phyloP scores from a whole-genome alignment of 2,797 vertebrate species.

The Alfaro cultratus region DNA sequence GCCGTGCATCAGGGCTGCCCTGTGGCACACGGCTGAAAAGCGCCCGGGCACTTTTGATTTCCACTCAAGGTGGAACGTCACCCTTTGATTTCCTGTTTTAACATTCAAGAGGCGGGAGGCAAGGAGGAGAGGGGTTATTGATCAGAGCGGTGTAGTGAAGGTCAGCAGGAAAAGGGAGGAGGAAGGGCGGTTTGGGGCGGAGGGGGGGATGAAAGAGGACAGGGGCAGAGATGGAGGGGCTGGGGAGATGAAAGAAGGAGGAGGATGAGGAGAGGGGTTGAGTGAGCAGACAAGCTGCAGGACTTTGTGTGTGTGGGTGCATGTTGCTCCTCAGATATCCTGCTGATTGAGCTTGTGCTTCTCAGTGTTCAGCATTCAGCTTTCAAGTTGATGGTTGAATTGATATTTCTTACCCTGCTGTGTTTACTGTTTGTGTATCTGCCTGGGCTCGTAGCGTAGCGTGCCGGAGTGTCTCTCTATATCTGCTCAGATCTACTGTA shows the following conservation, averaged over 20 bases:
- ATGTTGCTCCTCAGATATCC: constrained; percentile 61
- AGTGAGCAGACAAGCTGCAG: constrained; percentile 66
- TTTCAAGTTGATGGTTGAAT: constrained; percentile 73
- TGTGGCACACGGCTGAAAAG: constrained; percentile 72
- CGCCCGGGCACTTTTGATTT: constrained; percentile 95
- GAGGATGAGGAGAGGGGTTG: constrained; percentile 68
- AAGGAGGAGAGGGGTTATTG: constrained; percentile 88
- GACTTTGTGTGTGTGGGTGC: constrained; percentile 21
- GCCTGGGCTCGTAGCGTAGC: constrained; percentile 26
- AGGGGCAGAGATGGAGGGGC: constrained; percentile 59
- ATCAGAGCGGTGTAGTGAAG: constrained; percentile 90
- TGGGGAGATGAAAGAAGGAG: constrained; percentile 69
- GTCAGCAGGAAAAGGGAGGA: constrained; percentile 79
- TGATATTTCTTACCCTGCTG: constrained; percentile 75
- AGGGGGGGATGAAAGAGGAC: constrained; percentile 64
- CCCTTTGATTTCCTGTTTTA: constrained; percentile 94
- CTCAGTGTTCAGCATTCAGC: constrained; percentile 75
- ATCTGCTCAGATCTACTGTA: constrained; percentile 21
- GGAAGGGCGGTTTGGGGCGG: constrained; percentile 3
- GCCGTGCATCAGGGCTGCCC: constrained; percentile 79
- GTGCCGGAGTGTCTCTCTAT: constrained; percentile 21
- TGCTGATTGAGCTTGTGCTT: constrained; percentile 74
- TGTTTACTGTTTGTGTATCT: constrained; percentile 48
- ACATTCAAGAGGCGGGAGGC: constrained; percentile 87
- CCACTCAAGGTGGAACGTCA: constrained; percentile 93